Evolutionary conservation across 92 coral and sea anemone species (phyloP).

Genomic region (Bergia puertoricense): DNA sequence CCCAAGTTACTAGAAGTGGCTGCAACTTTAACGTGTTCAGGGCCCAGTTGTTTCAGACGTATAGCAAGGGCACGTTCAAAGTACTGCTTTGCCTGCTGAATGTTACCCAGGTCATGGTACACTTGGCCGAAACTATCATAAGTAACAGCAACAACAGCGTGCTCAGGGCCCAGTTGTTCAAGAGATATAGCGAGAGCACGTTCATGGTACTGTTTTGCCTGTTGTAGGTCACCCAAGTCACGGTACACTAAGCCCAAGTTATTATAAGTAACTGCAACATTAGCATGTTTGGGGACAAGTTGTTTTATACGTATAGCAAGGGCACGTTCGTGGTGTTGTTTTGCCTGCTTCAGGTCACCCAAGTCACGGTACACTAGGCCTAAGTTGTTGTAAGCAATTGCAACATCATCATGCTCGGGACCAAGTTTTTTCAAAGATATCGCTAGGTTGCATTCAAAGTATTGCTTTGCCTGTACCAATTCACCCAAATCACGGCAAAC

Average conservation of each 20-base stretch:
- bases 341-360: too few species aligned
- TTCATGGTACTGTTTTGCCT: too few species aligned
- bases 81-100: neutral
- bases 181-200: too few species aligned
- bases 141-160: constrained; percentile 38
- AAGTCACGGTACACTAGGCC: neutral
- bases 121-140: constrained; percentile 27
- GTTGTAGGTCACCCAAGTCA: too few species aligned
- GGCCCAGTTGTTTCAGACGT: too few species aligned
- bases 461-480: constrained; percentile 29
- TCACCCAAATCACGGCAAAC: constrained; percentile 23
- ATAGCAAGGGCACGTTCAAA: neutral
- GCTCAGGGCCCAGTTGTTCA: constrained; percentile 30
- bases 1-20: too few species aligned
- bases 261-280: too few species aligned
- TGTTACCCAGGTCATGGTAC: constrained; percentile 6
- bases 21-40: too few species aligned
- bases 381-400: constrained; percentile 5
- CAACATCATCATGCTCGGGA: neutral
- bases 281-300: too few species aligned
- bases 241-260: too few species aligned
- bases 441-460: constrained; percentile 6
- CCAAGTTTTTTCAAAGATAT: constrained; percentile 3
- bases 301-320: neutral
- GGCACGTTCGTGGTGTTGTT: too few species aligned